A percentile compares a stretch with the other conserved stretches of the same genome.
phyloP scores from a whole-genome alignment of 2,113 vertebrate genomes.

The Paedocypris sp. region DNA sequence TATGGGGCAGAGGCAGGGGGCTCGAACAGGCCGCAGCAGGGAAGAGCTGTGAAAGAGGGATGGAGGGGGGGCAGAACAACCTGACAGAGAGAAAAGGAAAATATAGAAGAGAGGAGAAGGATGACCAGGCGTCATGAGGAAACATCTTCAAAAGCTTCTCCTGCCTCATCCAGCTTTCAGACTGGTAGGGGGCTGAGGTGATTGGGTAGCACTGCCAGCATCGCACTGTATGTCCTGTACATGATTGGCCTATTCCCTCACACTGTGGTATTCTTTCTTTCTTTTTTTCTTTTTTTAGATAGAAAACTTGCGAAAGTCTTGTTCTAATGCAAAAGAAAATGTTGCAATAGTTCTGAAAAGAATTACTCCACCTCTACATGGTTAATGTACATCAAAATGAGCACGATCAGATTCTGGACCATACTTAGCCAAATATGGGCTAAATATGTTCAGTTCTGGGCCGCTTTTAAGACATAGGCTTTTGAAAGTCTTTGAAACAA shows the following conservation, averaged over 20 bases:
- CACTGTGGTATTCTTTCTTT: not conserved
- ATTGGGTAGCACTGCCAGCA: not conserved
- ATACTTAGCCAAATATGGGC: too few species aligned
- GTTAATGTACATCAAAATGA: too few species aligned
- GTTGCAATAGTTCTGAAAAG: too few species aligned
- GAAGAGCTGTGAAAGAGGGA: conserved; percentile 39
- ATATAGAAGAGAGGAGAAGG: conserved; percentile 35
- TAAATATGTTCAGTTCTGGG: too few species aligned
- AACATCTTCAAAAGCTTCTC: conserved; percentile 43
- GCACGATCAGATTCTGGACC: too few species aligned
- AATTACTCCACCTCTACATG: too few species aligned
- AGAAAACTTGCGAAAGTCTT: not conserved
- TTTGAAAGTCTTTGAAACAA: too few species aligned
- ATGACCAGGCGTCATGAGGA: conserved; percentile 45
- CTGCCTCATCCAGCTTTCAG: not conserved
- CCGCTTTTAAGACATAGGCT: too few species aligned
- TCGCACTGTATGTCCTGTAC: conserved; percentile 42
- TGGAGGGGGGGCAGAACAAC: conserved; percentile 16
- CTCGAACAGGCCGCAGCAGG: conserved; percentile 56
- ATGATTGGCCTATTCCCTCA: not conserved
- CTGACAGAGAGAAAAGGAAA: conserved; percentile 14
- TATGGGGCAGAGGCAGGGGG: conserved; percentile 66
- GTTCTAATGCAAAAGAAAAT: conserved; percentile 1
- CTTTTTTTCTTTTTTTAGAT: not conserved
- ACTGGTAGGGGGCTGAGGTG: not conserved